These are phyloP conservation scores for Tanypteryx hageni DNA, from an alignment of 2,888 invertebrate genomes.

Conservation along the genomic window DNA sequence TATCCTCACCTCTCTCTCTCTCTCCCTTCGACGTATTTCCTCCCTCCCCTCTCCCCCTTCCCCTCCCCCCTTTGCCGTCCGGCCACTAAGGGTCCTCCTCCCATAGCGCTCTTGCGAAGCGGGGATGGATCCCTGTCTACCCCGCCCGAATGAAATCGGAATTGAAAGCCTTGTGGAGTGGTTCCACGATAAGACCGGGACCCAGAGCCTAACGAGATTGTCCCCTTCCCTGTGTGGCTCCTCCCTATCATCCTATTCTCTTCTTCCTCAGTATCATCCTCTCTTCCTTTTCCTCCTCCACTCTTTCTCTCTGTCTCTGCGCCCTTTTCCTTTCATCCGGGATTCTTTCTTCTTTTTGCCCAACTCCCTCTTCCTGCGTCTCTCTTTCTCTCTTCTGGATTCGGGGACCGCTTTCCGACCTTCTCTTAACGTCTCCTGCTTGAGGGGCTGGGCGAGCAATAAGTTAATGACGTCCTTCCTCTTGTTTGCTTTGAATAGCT, in stretches of 20 bases:
- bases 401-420: background rate
- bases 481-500: background rate
- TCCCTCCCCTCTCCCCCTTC: background rate
- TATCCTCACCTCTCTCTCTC: background rate
- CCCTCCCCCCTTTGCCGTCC: background rate
- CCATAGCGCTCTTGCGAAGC: background rate
- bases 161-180: constrained; percentile 64
- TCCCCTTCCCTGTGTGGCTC: constrained; percentile 11
- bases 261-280: background rate
- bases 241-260: background rate
- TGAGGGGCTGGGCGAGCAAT: constrained; percentile 22
- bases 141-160: constrained; percentile 52
- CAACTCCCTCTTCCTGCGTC: background rate
- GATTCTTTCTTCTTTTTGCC: background rate
- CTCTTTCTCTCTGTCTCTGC: background rate
- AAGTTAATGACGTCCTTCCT: constrained; percentile 60
- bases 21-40: background rate
- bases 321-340: background rate
- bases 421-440: background rate
- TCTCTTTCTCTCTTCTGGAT: background rate
- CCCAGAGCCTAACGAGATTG: constrained; percentile 59
- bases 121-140: background rate
- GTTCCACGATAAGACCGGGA: constrained; percentile 52
- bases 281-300: background rate
- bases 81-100: background rate